Conservation (phyloP, 2,113 vertebrate species). For the Passer montanus region DNA sequence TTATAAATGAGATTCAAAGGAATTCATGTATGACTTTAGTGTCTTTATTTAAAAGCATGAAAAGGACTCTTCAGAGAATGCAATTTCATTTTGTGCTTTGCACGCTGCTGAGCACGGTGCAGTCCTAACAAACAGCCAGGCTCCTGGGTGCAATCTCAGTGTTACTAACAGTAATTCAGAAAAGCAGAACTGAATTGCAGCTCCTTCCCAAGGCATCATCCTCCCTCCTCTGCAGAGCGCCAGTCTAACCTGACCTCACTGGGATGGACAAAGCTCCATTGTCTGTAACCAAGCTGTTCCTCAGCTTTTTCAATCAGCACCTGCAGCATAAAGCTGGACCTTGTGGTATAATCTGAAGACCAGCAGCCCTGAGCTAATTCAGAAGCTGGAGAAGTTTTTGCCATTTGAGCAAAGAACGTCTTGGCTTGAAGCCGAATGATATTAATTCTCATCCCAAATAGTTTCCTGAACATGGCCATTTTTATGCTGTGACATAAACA, state of each 20-base stretch:
- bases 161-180: not conserved
- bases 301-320: not conserved
- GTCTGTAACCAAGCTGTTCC: not conserved
- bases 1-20: slow-evolving; percentile 3
- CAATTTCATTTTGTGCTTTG: not conserved
- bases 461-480: not conserved
- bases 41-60: slow-evolving; percentile 8
- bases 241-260: no score
- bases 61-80: not conserved
- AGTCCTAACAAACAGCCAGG: not conserved
- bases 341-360: not conserved
- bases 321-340: not conserved
- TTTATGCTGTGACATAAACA: not conserved
- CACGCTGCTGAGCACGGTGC: not conserved
- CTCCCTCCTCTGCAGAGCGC: not conserved
- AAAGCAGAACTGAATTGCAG: not conserved
- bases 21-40: not conserved
- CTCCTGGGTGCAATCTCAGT: not conserved
- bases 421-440: not conserved
- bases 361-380: not conserved
- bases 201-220: not conserved
- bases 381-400: not conserved
- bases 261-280: not conserved
- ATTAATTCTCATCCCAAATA: not conserved
- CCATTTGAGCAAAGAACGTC: not conserved